Evolutionary conservation across 2,113 vertebrate genomes (phyloP).

Genomic region (Poeciliopsis retropinna): DNA sequence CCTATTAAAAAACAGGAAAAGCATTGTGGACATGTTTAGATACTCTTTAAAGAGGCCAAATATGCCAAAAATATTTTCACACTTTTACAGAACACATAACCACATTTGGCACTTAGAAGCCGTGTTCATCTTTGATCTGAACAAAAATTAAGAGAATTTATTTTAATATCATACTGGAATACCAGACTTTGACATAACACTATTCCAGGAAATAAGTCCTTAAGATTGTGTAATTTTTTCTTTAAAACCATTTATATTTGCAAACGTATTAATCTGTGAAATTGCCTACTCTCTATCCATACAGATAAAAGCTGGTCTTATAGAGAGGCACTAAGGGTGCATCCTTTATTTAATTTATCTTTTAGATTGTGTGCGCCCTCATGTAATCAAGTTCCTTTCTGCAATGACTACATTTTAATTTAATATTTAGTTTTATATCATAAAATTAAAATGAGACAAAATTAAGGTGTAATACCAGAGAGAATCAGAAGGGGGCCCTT

Average conservation of each 20-base stretch:
- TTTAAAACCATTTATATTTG: background rate
- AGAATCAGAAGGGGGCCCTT: constrained; percentile 53
- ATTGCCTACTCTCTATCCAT: background rate
- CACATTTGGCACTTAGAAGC: too few relatives aligned
- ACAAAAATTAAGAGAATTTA: background rate
- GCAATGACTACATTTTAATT: background rate
- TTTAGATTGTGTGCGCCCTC: constrained; percentile 3
- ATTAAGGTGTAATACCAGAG: constrained; percentile 41
- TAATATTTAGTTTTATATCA: background rate
- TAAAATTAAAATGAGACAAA: background rate
- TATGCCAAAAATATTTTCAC: too few relatives aligned
- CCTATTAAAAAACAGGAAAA: background rate
- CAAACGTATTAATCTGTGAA: background rate
- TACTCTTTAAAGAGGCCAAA: too few relatives aligned
- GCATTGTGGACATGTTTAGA: background rate
- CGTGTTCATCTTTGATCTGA: background rate
- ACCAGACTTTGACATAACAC: background rate
- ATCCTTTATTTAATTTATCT: background rate
- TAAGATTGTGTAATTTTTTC: background rate
- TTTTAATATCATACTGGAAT: background rate
- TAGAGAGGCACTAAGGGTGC: background rate
- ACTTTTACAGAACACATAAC: too few relatives aligned
- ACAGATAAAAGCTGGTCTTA: background rate
- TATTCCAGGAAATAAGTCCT: background rate
- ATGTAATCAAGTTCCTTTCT: background rate